Conservation (phyloP, 2,888 invertebrate genomes). For the Sphaeridia pumilis region DNA sequence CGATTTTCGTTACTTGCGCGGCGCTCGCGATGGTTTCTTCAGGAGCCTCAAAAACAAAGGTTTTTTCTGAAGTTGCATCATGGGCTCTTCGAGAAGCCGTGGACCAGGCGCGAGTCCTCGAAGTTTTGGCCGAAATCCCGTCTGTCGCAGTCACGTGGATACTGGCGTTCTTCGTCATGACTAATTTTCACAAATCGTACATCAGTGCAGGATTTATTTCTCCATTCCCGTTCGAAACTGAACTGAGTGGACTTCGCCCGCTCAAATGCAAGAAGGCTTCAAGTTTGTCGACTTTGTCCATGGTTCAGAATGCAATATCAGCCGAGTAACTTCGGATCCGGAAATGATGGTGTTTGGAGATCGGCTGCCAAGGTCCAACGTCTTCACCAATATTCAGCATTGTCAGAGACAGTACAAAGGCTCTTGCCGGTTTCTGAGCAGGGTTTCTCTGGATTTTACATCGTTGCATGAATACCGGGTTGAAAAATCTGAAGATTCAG, state of each 20-base stretch:
- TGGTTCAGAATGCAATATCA: too few species aligned
- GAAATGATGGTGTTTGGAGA: too few species aligned
- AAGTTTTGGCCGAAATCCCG: background rate
- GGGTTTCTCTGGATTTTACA: too few species aligned
- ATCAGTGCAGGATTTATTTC: background rate
- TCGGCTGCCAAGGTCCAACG: too few species aligned
- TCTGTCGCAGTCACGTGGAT: background rate
- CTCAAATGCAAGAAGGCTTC: background rate
- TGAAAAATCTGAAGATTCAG: too few species aligned
- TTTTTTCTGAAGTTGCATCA: background rate
- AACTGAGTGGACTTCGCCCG: background rate
- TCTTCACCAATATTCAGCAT: too few species aligned
- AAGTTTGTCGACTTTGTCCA: background rate
- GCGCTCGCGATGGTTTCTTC: background rate
- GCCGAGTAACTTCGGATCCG: too few species aligned
- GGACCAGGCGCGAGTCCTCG: background rate
- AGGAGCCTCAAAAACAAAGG: too few species aligned
- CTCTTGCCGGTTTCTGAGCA: too few species aligned
- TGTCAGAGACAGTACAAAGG: too few species aligned
- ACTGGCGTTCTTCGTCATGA: background rate
- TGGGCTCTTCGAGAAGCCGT: background rate
- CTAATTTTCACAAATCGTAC: background rate
- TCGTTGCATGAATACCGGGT: too few species aligned
- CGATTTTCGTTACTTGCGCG: background rate
- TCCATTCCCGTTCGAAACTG: background rate